Evolutionary conservation across 2,113 vertebrate genomes (phyloP), one percentile per base, ranked within the genome.

Genomic region (Eudorcas thomsonii): DNA sequence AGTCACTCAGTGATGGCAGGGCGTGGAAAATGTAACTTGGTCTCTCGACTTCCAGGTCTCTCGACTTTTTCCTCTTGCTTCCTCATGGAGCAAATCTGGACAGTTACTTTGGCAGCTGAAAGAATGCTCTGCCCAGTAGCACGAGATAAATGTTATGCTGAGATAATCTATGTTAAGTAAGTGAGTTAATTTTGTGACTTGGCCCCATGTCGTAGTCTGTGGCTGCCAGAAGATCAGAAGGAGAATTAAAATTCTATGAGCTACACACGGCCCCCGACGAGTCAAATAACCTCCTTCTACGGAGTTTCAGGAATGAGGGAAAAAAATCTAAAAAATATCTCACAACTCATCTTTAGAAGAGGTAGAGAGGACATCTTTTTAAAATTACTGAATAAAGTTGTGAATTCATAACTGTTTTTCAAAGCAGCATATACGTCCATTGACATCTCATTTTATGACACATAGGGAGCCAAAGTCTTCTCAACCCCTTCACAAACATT

Each of bases 301-400:
- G 15, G 71, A 43, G 71, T 39, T 54, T 54, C 84, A 39, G 30
- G 43, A 50, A 55, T 7, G 60, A 43, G n/a, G 11, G 0, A 25
- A 50, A 50, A 50, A 25, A 60, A 45, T 25, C 87, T 30, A 6
- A 55, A 60, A 36, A 54, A 21, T 48, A 1, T 16, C 59, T 77
- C 21, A 10, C 23, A 48, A 8, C 26, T 33, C 33, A 30, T 28
- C 92, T 90, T 88, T 16, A 16, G n/a, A 60, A 39, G 25, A 43
- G 11, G 30, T 2, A 15, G 62, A 45, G 23, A 92, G 62, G 33
- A 30, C 36, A 26, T 48, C 45, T 59, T 91, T 83, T 80, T 25
- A 33, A 97, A 90, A 59, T 26, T 36, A 62, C 23, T 64, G 54
- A 92, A 80, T 78, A 93, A 88, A 81, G 33, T 74, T 96, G 2